Percentiles rank a stretch among this genome's conserved stretches.
Evolutionary conservation across 2,113 vertebrate species (phyloP).

Genomic region (Muntiacus muntjak): DNA sequence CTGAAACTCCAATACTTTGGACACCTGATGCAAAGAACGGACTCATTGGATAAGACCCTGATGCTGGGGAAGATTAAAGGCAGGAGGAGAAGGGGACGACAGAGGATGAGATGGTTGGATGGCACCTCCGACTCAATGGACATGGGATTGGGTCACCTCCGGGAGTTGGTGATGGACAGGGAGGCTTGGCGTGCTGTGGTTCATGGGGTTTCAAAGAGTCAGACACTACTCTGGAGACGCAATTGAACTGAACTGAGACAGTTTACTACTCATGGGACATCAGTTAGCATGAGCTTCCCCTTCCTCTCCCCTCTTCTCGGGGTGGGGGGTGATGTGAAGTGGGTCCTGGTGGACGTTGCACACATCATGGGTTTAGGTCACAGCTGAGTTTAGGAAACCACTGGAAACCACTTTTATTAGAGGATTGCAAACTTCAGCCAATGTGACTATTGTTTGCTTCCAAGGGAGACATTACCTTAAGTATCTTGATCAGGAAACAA

Average conservation of each 20-base stretch:
- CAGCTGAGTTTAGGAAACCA: not conserved
- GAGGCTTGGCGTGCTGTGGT: not conserved
- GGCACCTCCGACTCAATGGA: not conserved
- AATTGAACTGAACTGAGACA: not conserved
- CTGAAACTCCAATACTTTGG: not conserved
- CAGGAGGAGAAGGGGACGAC: not conserved
- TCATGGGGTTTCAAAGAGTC: not conserved
- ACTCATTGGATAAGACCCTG: not conserved
- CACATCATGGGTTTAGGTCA: not conserved
- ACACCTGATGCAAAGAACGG: accelerated
- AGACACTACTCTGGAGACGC: not conserved
- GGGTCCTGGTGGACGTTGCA: not conserved
- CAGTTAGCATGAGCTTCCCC: not conserved
- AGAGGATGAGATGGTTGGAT: not conserved
- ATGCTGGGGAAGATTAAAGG: not conserved
- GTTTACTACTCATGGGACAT: not conserved
- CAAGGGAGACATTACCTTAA: not conserved
- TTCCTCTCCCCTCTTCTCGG: not conserved
- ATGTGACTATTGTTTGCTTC: not conserved
- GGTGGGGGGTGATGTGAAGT: not conserved
- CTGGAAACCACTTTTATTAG: not conserved
- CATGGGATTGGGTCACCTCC: not conserved
- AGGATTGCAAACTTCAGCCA: not conserved
- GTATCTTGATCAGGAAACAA: not conserved
- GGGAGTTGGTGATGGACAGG: not conserved